phyloP scores from a whole-genome alignment of 2,888 invertebrate genomes.

The Netelia virgata region DNA sequence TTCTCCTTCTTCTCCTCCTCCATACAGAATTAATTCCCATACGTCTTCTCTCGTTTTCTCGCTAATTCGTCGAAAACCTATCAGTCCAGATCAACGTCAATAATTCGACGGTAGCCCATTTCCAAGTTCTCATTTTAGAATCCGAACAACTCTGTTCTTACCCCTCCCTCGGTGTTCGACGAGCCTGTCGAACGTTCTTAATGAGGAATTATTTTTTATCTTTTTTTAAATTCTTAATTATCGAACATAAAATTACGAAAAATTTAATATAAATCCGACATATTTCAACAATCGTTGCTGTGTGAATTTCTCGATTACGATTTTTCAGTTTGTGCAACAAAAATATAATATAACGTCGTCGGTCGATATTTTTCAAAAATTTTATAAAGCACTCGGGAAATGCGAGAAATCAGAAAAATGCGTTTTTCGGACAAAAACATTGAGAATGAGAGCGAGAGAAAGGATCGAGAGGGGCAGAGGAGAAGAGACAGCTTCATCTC shows the following conservation, averaged over 20 bases:
- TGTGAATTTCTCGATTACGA: neutral
- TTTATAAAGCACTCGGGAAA: neutral
- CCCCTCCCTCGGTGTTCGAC: slow-evolving; percentile 37
- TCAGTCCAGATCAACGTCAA: slow-evolving; percentile 42
- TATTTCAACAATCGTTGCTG: too few species aligned
- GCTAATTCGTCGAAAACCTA: slow-evolving; percentile 65
- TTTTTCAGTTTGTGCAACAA: neutral
- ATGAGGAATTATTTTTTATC: neutral
- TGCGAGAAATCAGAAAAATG: neutral
- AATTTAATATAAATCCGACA: too few species aligned
- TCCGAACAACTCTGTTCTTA: slow-evolving; percentile 2
- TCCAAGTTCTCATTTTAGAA: slow-evolving; percentile 14
- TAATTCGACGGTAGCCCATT: slow-evolving; percentile 7
- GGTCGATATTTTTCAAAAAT: neutral
- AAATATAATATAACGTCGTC: neutral
- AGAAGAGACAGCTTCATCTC: slow-evolving; percentile 82
- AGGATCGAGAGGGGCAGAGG: slow-evolving; percentile 31
- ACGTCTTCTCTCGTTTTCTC: slow-evolving; percentile 58
- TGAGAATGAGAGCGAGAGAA: slow-evolving; percentile 18
- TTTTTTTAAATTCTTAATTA: neutral
- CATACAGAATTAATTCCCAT: slow-evolving; percentile 42
- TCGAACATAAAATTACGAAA: too few species aligned
- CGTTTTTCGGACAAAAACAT: slow-evolving; percentile 20
- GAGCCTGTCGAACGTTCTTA: neutral
- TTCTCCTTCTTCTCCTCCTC: slow-evolving; percentile 43